A percentile compares a stretch with the other conserved stretches of the same genome.
Conservation (phyloP, 1,140 invertebrate species). For the Vollenhovia emeryi region DNA sequence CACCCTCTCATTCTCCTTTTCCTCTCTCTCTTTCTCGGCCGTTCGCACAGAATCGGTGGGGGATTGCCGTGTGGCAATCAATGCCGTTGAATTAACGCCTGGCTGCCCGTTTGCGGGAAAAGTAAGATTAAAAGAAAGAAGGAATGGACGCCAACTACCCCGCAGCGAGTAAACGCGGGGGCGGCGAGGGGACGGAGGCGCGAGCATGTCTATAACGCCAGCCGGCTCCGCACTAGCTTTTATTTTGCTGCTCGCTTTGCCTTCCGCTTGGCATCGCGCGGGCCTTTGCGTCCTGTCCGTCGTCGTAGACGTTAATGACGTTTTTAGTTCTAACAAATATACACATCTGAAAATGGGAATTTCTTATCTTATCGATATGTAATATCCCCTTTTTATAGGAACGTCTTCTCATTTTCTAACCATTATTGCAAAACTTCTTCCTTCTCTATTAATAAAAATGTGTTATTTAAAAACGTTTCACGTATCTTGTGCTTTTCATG, state of each 20-base stretch:
- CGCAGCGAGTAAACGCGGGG: slow-evolving; percentile 56
- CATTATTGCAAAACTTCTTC: not conserved
- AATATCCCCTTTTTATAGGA: not conserved
- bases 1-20: slow-evolving; percentile 15
- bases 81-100: slow-evolving; percentile 86
- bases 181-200: slow-evolving; percentile 34
- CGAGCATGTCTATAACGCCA: slow-evolving; percentile 70
- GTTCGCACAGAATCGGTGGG: slow-evolving; percentile 56
- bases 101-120: slow-evolving; percentile 84
- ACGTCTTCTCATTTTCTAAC: not conserved
- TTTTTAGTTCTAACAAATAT: slow-evolving; percentile 38
- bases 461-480: not conserved
- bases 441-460: not conserved
- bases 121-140: slow-evolving; percentile 86
- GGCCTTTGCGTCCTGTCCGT: slow-evolving; percentile 1
- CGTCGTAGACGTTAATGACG: slow-evolving; percentile 40
- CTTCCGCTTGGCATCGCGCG: slow-evolving; percentile 69
- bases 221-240: slow-evolving; percentile 66
- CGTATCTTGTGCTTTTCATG: not conserved
- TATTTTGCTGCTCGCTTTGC: slow-evolving; percentile 80
- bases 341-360: slow-evolving; percentile 1
- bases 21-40: slow-evolving; percentile 3
- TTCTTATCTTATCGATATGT: not conserved
- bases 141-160: slow-evolving; percentile 82
- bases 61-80: slow-evolving; percentile 84